These are phyloP conservation scores for Caenorhabditis wallacei DNA, from an alignment of 2,888 invertebrate species.

Conservation along the genomic window DNA sequence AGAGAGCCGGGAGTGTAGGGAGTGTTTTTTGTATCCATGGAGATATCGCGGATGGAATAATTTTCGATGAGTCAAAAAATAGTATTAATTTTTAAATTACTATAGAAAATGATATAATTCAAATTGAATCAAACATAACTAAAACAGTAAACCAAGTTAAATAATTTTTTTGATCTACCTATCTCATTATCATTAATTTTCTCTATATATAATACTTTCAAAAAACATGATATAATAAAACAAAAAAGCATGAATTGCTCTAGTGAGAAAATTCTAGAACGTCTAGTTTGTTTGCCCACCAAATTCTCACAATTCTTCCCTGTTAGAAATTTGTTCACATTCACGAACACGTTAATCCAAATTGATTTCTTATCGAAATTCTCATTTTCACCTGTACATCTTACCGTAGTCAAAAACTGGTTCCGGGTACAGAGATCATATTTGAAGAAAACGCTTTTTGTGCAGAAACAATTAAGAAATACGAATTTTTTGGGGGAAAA, in stretches of 20 bases:
- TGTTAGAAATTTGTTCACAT: background rate
- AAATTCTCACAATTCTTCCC: background rate
- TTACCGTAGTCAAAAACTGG: constrained; percentile 15
- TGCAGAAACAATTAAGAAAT: background rate
- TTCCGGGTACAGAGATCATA: constrained; percentile 36
- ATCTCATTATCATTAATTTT: too few relatives aligned
- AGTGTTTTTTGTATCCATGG: constrained; percentile 14
- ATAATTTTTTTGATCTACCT: too few relatives aligned
- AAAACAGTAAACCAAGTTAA: too few relatives aligned
- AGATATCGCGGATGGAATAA: background rate
- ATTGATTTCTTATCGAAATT: background rate
- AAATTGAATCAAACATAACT: background rate
- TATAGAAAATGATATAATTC: too few relatives aligned
- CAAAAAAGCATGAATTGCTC: background rate
- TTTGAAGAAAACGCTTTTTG: background rate
- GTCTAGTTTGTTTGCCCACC: background rate
- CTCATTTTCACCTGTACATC: constrained; percentile 15
- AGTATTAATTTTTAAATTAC: too few relatives aligned
- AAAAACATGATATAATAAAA: background rate
- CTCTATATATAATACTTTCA: background rate
- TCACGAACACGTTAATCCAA: background rate
- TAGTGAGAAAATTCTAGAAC: background rate
- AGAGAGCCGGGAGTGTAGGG: background rate
- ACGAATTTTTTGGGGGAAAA: too few relatives aligned
- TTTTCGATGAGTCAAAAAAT: background rate